These are phyloP conservation scores for Mobula birostris DNA, from an alignment of 2,113 vertebrate species.

Conservation along the genomic window DNA sequence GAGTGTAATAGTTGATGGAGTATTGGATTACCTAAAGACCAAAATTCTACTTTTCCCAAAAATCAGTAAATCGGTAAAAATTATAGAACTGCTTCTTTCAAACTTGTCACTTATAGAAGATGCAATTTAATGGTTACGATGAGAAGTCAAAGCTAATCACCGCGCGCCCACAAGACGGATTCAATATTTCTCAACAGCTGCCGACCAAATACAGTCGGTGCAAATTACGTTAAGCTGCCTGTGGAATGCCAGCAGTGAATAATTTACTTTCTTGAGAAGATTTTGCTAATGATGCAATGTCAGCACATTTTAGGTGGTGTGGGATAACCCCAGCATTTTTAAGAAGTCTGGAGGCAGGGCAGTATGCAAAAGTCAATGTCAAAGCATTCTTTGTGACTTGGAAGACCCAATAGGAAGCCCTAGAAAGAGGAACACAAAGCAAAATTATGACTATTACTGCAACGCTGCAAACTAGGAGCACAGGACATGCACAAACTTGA, in stretches of 20 bases:
- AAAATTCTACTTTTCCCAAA: not conserved
- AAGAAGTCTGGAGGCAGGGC: not conserved
- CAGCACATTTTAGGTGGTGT: conserved; percentile 4
- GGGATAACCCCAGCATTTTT: not conserved
- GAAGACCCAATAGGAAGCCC: not conserved
- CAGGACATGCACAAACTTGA: not conserved
- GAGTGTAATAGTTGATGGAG: not conserved
- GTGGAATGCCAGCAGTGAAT: not conserved
- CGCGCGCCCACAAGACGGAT: not conserved
- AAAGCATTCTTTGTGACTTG: not conserved
- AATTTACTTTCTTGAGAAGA: not conserved
- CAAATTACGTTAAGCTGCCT: not conserved
- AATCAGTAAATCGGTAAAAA: not conserved
- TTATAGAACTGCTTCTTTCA: not conserved
- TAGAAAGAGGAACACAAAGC: not conserved
- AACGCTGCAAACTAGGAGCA: too few relatives aligned
- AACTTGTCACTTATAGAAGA: not conserved
- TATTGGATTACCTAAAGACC: not conserved
- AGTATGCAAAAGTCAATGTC: not conserved
- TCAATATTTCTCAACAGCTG: not conserved
- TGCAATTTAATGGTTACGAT: not conserved
- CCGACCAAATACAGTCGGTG: not conserved
- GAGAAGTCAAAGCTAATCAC: not conserved
- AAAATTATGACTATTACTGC: not conserved
- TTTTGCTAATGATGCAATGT: not conserved